Evolutionary conservation across 2,888 invertebrate genomes (phyloP).

Genomic region (Aromia moschata): DNA sequence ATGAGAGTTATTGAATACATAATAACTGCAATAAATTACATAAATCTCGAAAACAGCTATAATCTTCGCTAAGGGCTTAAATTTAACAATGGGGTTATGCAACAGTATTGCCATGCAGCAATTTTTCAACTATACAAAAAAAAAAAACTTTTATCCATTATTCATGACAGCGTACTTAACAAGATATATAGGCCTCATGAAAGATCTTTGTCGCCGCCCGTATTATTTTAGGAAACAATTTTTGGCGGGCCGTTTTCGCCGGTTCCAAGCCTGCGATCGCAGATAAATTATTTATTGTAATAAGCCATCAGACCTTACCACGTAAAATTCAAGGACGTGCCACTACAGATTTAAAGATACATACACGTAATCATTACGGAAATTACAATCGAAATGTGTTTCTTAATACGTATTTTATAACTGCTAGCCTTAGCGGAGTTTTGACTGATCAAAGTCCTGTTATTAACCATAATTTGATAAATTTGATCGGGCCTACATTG

Average conservation of each 20-base stretch:
- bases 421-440: background rate
- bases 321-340: conserved; percentile 10
- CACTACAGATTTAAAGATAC: background rate
- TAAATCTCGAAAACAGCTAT: conserved; percentile 1
- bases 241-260: background rate
- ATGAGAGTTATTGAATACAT: conserved; percentile 3
- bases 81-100: conserved; percentile 10
- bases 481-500: too few relatives aligned
- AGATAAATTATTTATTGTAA: too few relatives aligned
- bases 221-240: too few relatives aligned
- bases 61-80: conserved; percentile 6
- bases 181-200: too few relatives aligned
- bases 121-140: background rate
- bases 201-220: too few relatives aligned
- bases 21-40: conserved; percentile 3
- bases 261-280: too few relatives aligned
- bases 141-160: background rate
- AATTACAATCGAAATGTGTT: background rate
- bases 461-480: background rate
- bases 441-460: background rate
- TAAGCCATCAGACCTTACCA: too few relatives aligned
- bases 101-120: background rate
- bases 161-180: too few relatives aligned
- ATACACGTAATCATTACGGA: background rate
- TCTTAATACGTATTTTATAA: background rate